Base-by-base conservation (phyloP, 2,113 vertebrate species). In the Hippocampus mohnikei region DNA sequence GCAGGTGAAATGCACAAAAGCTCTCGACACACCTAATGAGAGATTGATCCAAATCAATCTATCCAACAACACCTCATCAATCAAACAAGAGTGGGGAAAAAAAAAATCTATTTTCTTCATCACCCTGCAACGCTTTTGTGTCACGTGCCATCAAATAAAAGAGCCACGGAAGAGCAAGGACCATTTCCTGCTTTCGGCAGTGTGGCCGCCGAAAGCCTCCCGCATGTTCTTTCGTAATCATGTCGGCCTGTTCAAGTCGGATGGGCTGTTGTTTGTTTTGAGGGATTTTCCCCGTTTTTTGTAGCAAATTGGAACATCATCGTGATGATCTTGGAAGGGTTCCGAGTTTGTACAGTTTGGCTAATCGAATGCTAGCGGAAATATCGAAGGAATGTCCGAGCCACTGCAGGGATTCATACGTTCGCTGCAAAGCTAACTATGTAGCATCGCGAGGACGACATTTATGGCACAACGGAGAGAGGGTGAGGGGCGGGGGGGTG, bases 161-260 rank as follows among this genome's bases (percentile, higher is more conserved):
- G 40, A 21, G 58, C 75, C 42, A 21, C 63, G 66, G 71, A 80
- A 52, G 73, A 71, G 42, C 4, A 25, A 69, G 46, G 70, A 48
- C 68, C 69, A 70, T 50, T 70, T 75, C 61, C 78, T 3, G 68
- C 59, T 86, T 86, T 86, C 85, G 87, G 82, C 76, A 87, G 74
- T 78, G 74, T 3, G 66, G 79, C 85, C 77, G 81, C 79, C 23
- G 67, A 58, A 8, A 11, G 50, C 29, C 29, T 29, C 29, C 29
- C 29, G 29, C 29, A 29, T 3, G 29, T 29, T 29, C 29, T 29
- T 29, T 29, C 29, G 29, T 3, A 0, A 29, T 29, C 29, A 29
- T 29, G 29, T 29, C 27, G 27, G 1, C 27, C 27, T 27, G 2
- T 27, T 27, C 27, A 27, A 27, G 27, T 27, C 29, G 29, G 29